Base-by-base conservation (phyloP, 2,113 vertebrate genomes). In the Zosterops japonicus region DNA sequence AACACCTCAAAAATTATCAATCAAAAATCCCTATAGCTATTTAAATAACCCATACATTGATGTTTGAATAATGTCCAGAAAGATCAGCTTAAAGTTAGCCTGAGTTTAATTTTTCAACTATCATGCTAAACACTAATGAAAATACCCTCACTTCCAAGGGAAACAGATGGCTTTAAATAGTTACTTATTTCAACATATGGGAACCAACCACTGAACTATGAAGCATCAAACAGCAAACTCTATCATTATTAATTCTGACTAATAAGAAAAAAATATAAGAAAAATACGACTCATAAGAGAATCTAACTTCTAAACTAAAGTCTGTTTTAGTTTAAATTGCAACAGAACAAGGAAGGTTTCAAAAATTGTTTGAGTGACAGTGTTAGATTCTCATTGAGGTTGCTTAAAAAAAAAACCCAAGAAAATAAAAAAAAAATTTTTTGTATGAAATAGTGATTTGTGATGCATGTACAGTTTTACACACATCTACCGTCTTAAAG, bases 141-240 rank as follows among this genome's bases (percentile, higher is more conserved):
- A 92, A 88, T 33, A 36, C 33, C 53, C 31, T 63, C 68, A 52
- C 21, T 64, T 94, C 50, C 52, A 77, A 86, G 87, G 35, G 74
- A 83, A 93, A 83, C 93, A 93, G 87, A 95, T 94, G 87, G 69
- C 53, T 83, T 87, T 81, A 84, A 82, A 93, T 12, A 75, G 61
- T 84, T 95, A 72, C 67, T 87, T 91, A 76, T 79, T 89, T 91
- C 81, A 93, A 89, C 78, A 87, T 93, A 93, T 72, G 93, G 92
- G 94, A 93, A 64, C 41, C n/a, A 65, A 65, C 27, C 67, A 69
- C 61, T 91, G 89, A 91, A 56, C 65, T 94, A 91, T 46, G 49
- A 95, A 93, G 81, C 84, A 76, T 56, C 41, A 76, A 83, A 61
- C 9, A 72, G 31, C 36, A 53, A 87, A 71, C 28, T 78, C 67